These are phyloP conservation scores for Sminthopsis crassicaudata DNA, from an alignment of 2,113 vertebrate genomes.

Conservation along the genomic window DNA sequence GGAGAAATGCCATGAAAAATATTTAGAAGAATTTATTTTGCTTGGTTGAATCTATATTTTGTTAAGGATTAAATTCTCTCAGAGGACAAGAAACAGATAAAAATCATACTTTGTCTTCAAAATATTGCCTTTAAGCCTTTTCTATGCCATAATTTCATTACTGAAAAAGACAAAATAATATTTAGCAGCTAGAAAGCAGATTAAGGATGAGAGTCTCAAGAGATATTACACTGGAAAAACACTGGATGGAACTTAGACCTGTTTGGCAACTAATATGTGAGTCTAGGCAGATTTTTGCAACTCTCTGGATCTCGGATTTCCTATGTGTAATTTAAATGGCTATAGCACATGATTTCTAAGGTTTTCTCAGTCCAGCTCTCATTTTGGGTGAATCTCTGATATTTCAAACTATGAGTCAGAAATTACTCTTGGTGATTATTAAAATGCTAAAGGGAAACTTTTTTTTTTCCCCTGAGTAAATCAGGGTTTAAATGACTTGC, in stretches of 20 bases:
- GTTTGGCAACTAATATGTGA: neutral
- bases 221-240: neutral
- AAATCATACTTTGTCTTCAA: constrained; percentile 68
- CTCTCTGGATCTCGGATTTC: neutral
- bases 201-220: neutral
- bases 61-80: constrained; percentile 74
- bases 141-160: neutral
- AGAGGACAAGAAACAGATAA: constrained; percentile 75
- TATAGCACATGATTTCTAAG: neutral
- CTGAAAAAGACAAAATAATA: neutral
- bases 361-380: neutral
- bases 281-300: neutral
- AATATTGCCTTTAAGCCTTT: constrained; percentile 16
- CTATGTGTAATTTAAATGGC: too few species aligned
- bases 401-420: neutral
- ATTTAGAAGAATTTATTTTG: constrained; percentile 80
- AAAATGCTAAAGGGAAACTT: neutral
- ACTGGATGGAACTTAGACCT: neutral
- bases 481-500: neutral
- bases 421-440: neutral
- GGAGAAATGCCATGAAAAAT: constrained; percentile 70
- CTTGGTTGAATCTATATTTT: constrained; percentile 62
- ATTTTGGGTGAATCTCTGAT: neutral
- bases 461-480: too few species aligned
- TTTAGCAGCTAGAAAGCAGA: neutral